These are phyloP conservation scores for Cyprinodon brontotheroides DNA, from an alignment of 2,113 vertebrate species.

Conservation along the genomic window DNA sequence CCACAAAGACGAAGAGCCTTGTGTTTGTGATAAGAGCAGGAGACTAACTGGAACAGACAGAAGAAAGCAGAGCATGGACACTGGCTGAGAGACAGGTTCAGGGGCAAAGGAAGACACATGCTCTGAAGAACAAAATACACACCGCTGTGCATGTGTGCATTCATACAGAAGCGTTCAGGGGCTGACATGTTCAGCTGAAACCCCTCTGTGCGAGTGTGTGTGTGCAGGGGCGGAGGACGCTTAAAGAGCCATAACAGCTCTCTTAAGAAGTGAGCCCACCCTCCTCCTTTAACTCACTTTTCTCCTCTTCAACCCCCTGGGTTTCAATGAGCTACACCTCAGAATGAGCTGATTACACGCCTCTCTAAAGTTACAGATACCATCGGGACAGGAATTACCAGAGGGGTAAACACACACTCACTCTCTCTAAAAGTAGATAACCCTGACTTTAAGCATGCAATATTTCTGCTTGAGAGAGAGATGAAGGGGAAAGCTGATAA, in stretches of 20 bases:
- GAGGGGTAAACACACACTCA: conserved; percentile 73
- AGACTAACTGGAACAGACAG: conserved; percentile 65
- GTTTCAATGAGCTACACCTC: conserved; percentile 75
- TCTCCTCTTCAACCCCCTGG: conserved; percentile 45
- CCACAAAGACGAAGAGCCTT: conserved; percentile 57
- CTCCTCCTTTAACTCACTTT: conserved; percentile 31
- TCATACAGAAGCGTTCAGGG: neutral
- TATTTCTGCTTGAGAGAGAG: conserved; percentile 43
- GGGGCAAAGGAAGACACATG: conserved; percentile 12
- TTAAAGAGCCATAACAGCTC: conserved; percentile 58
- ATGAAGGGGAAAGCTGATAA: conserved; percentile 31
- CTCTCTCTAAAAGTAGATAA: conserved; percentile 47
- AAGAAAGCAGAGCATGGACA: conserved; percentile 65
- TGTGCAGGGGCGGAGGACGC: conserved; percentile 23
- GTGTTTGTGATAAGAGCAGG: conserved; percentile 51
- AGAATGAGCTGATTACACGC: conserved; percentile 74
- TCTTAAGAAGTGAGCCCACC: conserved; percentile 42
- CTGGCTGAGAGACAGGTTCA: conserved; percentile 24
- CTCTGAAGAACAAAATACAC: conserved; percentile 36
- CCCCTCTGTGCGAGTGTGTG: conserved; percentile 11
- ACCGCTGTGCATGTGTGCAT: conserved; percentile 1
- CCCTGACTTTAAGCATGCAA: conserved; percentile 58
- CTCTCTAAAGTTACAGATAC: conserved; percentile 76
- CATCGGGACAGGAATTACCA: conserved; percentile 76
- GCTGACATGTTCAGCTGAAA: conserved; percentile 7